Percentiles rank a stretch among this genome's conserved stretches.
phyloP scores from a whole-genome alignment of 1,140 invertebrate species.

The Caenorhabditis latens region DNA sequence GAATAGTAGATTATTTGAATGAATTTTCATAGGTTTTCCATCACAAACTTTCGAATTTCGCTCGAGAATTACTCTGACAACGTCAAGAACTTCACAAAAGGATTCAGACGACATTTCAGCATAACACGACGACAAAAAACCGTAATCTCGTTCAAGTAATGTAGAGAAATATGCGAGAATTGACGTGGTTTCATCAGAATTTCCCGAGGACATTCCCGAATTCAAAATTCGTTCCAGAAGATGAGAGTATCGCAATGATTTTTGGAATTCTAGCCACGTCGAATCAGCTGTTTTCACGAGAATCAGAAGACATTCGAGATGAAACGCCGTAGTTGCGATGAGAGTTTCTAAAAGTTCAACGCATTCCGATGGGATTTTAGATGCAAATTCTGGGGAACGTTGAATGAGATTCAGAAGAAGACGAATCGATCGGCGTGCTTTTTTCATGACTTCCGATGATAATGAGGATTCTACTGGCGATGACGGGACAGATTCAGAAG shows the following conservation, averaged over 20 bases:
- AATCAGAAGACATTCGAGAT: slow-evolving; percentile 11
- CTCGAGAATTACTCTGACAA: neutral
- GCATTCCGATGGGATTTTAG: neutral
- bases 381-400: slow-evolving; percentile 17
- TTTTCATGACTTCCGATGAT: neutral
- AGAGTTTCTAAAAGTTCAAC: slow-evolving; percentile 28
- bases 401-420: slow-evolving; percentile 35
- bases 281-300: slow-evolving; percentile 11
- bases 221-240: slow-evolving; percentile 3
- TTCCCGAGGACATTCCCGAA: too few relatives aligned
- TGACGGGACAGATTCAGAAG: neutral
- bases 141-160: slow-evolving; percentile 8
- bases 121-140: slow-evolving; percentile 27
- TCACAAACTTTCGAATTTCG: neutral
- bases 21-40: slow-evolving; percentile 18
- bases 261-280: slow-evolving; percentile 26
- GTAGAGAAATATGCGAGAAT: slow-evolving; percentile 15
- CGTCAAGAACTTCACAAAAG: slow-evolving; percentile 11
- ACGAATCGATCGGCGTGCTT: neutral
- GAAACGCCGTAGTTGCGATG: neutral
- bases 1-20: slow-evolving; percentile 58
- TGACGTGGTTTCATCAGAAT: neutral
- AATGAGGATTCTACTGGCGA: too few relatives aligned
- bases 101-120: neutral
- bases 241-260: slow-evolving; percentile 3